Evolutionary conservation across 1,140 invertebrate species (phyloP).

Genomic region (Solenopsis fugax): DNA sequence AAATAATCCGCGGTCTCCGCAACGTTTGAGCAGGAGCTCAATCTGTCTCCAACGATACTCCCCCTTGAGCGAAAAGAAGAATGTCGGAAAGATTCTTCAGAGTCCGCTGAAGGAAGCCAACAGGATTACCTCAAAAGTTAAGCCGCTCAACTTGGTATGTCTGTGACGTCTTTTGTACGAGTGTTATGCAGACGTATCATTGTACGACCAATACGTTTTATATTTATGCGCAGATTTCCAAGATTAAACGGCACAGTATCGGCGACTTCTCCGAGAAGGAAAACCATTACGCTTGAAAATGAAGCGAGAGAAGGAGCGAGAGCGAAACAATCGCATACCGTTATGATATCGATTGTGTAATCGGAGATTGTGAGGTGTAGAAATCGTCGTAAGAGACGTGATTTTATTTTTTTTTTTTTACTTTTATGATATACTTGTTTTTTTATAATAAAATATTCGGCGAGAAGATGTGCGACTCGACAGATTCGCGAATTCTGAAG

Average conservation of each 20-base stretch:
- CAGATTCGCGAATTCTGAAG: not conserved
- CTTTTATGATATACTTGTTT: constrained; percentile 62
- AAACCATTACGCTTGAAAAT: constrained; percentile 59
- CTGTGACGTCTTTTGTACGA: not conserved
- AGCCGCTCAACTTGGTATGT: constrained; percentile 77
- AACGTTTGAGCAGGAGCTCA: constrained; percentile 42
- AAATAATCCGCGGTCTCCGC: constrained; percentile 49
- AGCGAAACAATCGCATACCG: constrained; percentile 10
- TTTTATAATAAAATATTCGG: constrained; percentile 67
- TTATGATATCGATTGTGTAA: constrained; percentile 35
- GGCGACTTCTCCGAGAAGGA: constrained; percentile 70
- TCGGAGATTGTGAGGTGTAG: not conserved
- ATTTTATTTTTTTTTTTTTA: constrained; percentile 28
- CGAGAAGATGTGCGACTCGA: not conserved
- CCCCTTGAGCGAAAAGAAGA: constrained; percentile 36
- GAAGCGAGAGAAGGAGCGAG: not conserved
- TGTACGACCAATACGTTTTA: constrained; percentile 15
- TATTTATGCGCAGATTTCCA: constrained; percentile 70
- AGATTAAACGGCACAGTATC: constrained; percentile 63
- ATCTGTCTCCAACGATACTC: constrained; percentile 56
- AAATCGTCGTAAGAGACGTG: constrained; percentile 3
- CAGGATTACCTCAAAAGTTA: constrained; percentile 69
- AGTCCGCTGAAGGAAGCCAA: constrained; percentile 77
- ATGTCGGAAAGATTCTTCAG: constrained; percentile 10
- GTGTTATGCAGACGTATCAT: not conserved